A percentile compares a stretch with the other conserved stretches of the same genome.
phyloP scores from a whole-genome alignment of 2,888 invertebrate species.

The Tetropium fuscum region DNA sequence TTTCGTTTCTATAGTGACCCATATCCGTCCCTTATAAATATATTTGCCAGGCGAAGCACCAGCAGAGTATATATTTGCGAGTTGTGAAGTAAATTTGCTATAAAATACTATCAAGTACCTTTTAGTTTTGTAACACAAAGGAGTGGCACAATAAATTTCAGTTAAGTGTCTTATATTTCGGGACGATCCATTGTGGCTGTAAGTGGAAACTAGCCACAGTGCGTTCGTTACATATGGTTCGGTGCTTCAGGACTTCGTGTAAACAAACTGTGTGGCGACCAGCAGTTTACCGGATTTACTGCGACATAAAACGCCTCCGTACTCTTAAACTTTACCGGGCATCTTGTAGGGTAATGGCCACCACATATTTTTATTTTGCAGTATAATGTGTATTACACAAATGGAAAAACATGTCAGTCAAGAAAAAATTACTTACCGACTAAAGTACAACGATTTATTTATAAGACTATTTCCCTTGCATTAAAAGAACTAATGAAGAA shows the following conservation, averaged over 20 bases:
- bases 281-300: slow-evolving; percentile 62
- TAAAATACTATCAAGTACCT: slow-evolving; percentile 50
- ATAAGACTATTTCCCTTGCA: too few relatives aligned
- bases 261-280: slow-evolving; percentile 61
- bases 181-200: slow-evolving; percentile 49
- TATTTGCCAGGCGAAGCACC: too few relatives aligned
- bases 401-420: too few relatives aligned
- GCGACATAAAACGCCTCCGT: slow-evolving; percentile 60
- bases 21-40: too few relatives aligned
- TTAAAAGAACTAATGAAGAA: too few relatives aligned
- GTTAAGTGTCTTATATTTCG: slow-evolving; percentile 55
- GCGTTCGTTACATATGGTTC: slow-evolving; percentile 55
- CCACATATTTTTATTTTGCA: slow-evolving; percentile 3
- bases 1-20: too few relatives aligned
- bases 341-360: slow-evolving; percentile 12
- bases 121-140: slow-evolving; percentile 53
- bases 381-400: slow-evolving; percentile 2
- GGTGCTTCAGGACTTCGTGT: slow-evolving; percentile 57
- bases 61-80: too few relatives aligned
- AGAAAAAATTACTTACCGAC: too few relatives aligned
- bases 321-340: slow-evolving; percentile 20
- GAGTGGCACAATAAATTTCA: slow-evolving; percentile 51
- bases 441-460: too few relatives aligned
- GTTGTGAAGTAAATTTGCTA: slow-evolving; percentile 42
- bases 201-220: slow-evolving; percentile 51